Conservation (phyloP, 2,113 vertebrate genomes). For the Myiozetetes cayanensis region DNA sequence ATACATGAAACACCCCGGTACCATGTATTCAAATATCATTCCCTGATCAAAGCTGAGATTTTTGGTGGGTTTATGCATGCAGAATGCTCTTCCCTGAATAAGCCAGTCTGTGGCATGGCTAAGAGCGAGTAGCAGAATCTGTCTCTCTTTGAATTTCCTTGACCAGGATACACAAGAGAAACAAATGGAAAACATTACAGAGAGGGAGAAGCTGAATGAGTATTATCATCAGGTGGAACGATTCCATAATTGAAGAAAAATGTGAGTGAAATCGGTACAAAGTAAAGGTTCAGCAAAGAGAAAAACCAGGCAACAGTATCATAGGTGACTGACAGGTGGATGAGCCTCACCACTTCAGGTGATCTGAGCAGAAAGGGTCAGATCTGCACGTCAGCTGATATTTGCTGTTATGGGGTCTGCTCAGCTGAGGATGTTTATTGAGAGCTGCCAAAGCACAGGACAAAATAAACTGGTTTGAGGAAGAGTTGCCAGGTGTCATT, state of each 20-base stretch:
- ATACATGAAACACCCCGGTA: neutral
- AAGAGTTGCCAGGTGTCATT: neutral
- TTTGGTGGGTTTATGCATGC: neutral
- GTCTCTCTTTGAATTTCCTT: neutral
- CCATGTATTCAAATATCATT: neutral
- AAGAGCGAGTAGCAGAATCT: neutral
- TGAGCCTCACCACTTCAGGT: neutral
- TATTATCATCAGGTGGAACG: neutral
- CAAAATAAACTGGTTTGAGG: neutral
- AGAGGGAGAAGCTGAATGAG: neutral
- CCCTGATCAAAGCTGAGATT: neutral
- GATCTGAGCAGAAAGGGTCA: neutral
- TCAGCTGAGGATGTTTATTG: neutral
- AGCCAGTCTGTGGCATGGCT: neutral
- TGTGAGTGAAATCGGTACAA: neutral
- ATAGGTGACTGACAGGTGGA: neutral
- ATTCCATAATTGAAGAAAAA: conserved; percentile 7
- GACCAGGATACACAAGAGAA: neutral
- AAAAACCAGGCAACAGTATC: neutral
- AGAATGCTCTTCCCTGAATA: neutral
- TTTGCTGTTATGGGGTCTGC: neutral
- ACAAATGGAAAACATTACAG: conserved; percentile 19
- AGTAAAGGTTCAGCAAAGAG: neutral
- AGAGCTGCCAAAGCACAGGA: neutral
- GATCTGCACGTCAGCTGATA: neutral